These are phyloP conservation scores for Astropecten irregularis DNA, from an alignment of 53 echinoderm and acorn worm genomes.

Conservation along the genomic window DNA sequence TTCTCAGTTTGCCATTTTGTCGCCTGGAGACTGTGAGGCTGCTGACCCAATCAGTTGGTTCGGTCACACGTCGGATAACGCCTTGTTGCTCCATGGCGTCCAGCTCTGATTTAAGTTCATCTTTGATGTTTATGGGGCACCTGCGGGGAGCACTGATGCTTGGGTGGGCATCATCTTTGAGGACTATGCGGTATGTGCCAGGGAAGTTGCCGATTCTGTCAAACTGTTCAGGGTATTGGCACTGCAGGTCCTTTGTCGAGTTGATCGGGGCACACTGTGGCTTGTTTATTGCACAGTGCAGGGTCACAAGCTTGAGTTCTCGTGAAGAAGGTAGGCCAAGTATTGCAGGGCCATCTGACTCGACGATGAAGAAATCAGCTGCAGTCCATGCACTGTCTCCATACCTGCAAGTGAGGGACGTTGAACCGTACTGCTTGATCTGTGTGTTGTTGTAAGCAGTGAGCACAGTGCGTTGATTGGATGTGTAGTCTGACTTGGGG, in stretches of 20 bases:
- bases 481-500: neutral
- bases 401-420: neutral
- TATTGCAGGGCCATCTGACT: too few species aligned
- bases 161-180: slow-evolving; percentile 8
- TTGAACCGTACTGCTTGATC: neutral
- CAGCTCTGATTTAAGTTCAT: too few species aligned
- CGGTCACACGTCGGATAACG: too few species aligned
- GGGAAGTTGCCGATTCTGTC: too few species aligned
- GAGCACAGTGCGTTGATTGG: neutral
- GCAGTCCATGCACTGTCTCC: too few species aligned
- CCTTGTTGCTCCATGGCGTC: too few species aligned
- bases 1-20: slow-evolving; percentile 36
- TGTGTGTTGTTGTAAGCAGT: neutral
- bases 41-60: slow-evolving; percentile 71
- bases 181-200: slow-evolving; percentile 51
- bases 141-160: slow-evolving; percentile 38
- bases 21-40: slow-evolving; percentile 32
- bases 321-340: too few species aligned
- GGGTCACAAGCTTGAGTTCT: too few species aligned
- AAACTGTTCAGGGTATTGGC: slow-evolving; percentile 45
- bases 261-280: too few species aligned
- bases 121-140: too few species aligned
- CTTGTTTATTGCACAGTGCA: too few species aligned
- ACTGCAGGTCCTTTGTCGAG: slow-evolving; percentile 11
- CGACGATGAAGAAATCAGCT: too few species aligned